A percentile compares a stretch with the other conserved stretches of the same genome.
These are phyloP conservation scores for Escarpia spicata DNA, from an alignment of 2,888 invertebrate genomes.

Conservation along the genomic window DNA sequence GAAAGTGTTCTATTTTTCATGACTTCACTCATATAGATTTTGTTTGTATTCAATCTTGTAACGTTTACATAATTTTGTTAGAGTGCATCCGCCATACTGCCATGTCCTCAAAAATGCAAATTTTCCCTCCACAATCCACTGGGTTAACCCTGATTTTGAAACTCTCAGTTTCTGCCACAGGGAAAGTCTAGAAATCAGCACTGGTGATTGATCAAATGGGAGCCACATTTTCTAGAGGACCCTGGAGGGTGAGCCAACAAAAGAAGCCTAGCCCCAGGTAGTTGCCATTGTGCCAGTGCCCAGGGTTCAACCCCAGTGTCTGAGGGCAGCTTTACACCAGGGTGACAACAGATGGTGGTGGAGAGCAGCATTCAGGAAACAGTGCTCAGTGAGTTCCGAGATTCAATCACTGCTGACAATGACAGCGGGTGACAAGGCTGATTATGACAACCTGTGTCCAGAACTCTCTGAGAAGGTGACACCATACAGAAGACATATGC, in stretches of 20 bases:
- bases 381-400: not conserved
- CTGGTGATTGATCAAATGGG: not conserved
- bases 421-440: not conserved
- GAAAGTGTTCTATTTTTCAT: too few species aligned
- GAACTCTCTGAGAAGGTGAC: not conserved
- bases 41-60: too few species aligned
- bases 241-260: not conserved
- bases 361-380: not conserved
- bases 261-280: not conserved
- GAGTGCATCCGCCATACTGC: not conserved
- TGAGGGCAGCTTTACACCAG: not conserved
- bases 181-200: not conserved
- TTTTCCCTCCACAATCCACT: not conserved
- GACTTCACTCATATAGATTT: too few species aligned
- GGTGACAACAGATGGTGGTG: not conserved
- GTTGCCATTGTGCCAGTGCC: not conserved
- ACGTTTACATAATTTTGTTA: too few species aligned
- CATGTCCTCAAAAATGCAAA: not conserved
- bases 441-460: not conserved
- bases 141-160: not conserved
- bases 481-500: not conserved
- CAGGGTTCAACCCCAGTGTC: not conserved
- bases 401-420: not conserved
- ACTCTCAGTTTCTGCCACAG: not conserved
- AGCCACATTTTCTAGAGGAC: not conserved